phyloP scores from a whole-genome alignment of 2,888 invertebrate genomes.

The Phaedon cochleariae region DNA sequence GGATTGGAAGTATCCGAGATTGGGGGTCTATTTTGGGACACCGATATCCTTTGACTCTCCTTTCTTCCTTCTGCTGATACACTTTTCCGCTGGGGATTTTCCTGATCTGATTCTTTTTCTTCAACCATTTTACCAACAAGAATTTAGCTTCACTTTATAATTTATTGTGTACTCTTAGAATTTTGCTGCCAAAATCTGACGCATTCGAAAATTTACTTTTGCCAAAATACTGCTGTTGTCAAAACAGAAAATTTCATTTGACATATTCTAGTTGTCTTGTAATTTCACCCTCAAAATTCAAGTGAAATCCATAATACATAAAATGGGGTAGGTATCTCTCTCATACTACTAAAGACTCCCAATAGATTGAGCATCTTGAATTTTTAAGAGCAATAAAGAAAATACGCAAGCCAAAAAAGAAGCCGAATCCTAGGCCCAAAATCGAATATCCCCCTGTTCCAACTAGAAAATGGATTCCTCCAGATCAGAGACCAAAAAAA shows the following conservation, averaged over 20 bases:
- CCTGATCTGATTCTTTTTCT: not conserved
- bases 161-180: not conserved
- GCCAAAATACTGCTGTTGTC: not conserved
- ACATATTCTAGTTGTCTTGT: too few species aligned
- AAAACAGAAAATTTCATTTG: not conserved
- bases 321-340: slow-evolving; percentile 24
- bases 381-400: slow-evolving; percentile 25
- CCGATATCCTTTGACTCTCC: not conserved
- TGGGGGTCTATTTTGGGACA: not conserved
- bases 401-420: slow-evolving; percentile 36
- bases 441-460: slow-evolving; percentile 58
- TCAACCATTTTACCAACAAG: slow-evolving; percentile 14
- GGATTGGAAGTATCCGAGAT: not conserved
- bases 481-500: slow-evolving; percentile 47
- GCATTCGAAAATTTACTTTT: not conserved
- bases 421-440: slow-evolving; percentile 40
- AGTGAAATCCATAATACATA: slow-evolving; percentile 21
- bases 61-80: not conserved
- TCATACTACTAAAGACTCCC: not conserved
- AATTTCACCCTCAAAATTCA: slow-evolving; percentile 19
- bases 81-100: not conserved
- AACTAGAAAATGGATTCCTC: slow-evolving; percentile 58
- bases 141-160: too few species aligned
- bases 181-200: not conserved
- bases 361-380: not conserved